Evolutionary conservation across 2,888 invertebrate species (phyloP).

Genomic region (Icerya purchasi): DNA sequence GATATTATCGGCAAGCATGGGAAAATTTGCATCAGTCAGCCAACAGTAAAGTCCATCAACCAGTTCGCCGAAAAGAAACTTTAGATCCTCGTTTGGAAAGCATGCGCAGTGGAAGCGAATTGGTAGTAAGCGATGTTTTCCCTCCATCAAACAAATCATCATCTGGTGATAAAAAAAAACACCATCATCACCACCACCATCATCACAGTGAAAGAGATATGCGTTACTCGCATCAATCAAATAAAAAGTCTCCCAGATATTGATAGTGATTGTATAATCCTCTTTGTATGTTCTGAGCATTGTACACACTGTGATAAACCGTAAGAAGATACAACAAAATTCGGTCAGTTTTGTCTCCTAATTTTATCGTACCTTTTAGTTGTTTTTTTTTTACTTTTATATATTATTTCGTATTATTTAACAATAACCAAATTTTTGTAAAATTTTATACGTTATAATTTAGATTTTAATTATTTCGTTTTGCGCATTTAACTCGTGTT

Average conservation of each 20-base stretch:
- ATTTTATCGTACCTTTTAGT: not conserved
- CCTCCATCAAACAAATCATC: conserved; percentile 28
- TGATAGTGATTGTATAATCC: not conserved
- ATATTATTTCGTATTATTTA: not conserved
- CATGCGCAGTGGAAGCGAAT: conserved; percentile 49
- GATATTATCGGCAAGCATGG: conserved; percentile 82
- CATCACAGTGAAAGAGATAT: conserved; percentile 17
- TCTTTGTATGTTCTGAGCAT: not conserved
- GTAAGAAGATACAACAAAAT: not conserved
- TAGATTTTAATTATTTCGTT: no score
- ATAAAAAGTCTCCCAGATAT: not conserved
- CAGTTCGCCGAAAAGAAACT: conserved; percentile 42
- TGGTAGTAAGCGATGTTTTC: conserved; percentile 42
- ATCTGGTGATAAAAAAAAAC: conserved; percentile 36
- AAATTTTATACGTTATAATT: no score
- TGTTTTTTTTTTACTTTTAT: not conserved
- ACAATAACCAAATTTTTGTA: no score
- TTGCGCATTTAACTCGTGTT: no score
- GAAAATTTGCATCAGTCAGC: conserved; percentile 72
- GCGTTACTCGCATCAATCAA: conserved; percentile 15
- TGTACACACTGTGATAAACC: not conserved
- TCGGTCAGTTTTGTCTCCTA: not conserved
- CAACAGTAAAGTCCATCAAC: conserved; percentile 30
- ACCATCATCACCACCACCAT: conserved; percentile 55
- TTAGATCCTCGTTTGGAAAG: conserved; percentile 34